Conservation (phyloP, 1,140 invertebrate species). For the Aphis craccivora region DNA sequence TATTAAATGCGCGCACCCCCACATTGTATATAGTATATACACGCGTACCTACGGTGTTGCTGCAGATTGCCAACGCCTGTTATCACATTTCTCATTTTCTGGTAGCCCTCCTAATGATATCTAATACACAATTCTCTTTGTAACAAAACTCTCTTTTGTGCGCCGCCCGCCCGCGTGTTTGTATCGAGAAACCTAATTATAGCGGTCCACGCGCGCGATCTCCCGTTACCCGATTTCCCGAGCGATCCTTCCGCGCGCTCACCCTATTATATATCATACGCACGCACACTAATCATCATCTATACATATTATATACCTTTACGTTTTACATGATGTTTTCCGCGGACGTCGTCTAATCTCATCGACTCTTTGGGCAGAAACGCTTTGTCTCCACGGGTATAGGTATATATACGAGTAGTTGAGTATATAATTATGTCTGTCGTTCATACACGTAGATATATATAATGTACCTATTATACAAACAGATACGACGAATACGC, state of each 20-base stretch:
- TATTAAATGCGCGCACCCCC: neutral
- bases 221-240: conserved; percentile 33
- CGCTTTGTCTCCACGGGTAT: neutral
- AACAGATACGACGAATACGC: neutral
- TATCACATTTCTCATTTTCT: conserved; percentile 55
- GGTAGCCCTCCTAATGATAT: conserved; percentile 37
- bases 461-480: neutral
- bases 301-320: neutral
- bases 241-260: neutral
- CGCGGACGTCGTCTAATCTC: conserved; percentile 14
- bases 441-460: neutral
- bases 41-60: neutral
- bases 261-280: neutral
- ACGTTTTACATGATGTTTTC: neutral
- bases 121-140: conserved; percentile 49
- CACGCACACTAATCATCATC: conserved; percentile 23
- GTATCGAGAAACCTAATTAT: conserved; percentile 52
- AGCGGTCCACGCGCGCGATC: conserved; percentile 24
- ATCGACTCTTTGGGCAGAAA: neutral
- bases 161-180: neutral
- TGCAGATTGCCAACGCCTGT: neutral
- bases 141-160: conserved; percentile 50
- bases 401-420: neutral
- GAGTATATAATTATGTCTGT: neutral
- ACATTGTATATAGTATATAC: neutral